phyloP scores from a whole-genome alignment of 2,888 invertebrate species.

The Drosophila longiperda region DNA sequence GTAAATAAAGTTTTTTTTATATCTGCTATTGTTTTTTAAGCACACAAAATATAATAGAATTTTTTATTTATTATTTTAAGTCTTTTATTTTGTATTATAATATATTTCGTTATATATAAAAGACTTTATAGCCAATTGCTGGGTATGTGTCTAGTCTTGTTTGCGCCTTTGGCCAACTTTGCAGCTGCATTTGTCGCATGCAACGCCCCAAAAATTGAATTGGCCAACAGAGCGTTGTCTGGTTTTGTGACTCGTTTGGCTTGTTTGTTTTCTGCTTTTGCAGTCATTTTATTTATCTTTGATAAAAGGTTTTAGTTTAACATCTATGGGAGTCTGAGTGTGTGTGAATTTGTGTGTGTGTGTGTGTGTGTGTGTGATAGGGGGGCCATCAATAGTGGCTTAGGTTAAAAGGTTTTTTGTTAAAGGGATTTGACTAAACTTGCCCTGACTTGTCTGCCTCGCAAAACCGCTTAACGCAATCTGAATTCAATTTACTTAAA shows the following conservation, averaged over 20 bases:
- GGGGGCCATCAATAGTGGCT: constrained; percentile 64
- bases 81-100: neutral
- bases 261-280: constrained; percentile 38
- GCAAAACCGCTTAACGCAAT: constrained; percentile 25
- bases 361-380: constrained; percentile 15
- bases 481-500: constrained; percentile 19
- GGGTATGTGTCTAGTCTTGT: constrained; percentile 15
- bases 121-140: neutral
- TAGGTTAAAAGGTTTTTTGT: constrained; percentile 67
- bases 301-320: constrained; percentile 78
- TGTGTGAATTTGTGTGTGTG: constrained; percentile 10
- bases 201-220: constrained; percentile 41
- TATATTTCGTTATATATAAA: neutral
- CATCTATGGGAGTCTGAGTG: constrained; percentile 15
- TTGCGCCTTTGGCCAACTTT: neutral
- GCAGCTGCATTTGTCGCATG: constrained; percentile 67
- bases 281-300: constrained; percentile 76
- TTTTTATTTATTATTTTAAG: neutral
- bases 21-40: too few species aligned
- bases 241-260: constrained; percentile 30
- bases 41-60: neutral
- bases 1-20: neutral
- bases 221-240: constrained; percentile 35
- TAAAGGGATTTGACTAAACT: constrained; percentile 31
- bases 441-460: neutral